phyloP scores from a whole-genome alignment of 2,797 vertebrate species.

The Varecia variegata region DNA sequence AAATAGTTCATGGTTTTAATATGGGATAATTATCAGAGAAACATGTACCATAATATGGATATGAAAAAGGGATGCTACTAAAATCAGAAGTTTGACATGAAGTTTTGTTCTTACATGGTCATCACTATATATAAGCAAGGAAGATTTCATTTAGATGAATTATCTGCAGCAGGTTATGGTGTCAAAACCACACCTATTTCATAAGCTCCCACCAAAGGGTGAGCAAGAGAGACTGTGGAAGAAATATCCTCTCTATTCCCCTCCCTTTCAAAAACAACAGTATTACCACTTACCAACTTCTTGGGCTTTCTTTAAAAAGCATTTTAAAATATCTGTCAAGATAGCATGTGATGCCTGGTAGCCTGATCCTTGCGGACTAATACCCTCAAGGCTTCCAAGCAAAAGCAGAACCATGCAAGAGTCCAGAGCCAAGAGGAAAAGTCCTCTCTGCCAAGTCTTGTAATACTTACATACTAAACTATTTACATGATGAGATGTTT shows the following conservation, averaged over 20 bases:
- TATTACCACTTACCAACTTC: neutral
- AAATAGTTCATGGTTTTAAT: neutral
- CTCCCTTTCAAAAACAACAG: neutral
- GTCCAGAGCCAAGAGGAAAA: neutral
- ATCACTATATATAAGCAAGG: neutral
- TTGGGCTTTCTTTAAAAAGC: neutral
- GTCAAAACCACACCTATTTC: neutral
- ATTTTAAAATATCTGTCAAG: neutral
- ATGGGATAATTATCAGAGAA: neutral
- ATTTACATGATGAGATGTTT: neutral
- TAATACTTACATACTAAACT: neutral
- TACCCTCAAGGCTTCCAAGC: neutral
- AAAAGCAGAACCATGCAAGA: neutral
- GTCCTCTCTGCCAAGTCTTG: neutral
- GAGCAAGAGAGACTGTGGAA: neutral
- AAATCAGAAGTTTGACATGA: neutral
- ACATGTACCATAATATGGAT: too few relatives aligned
- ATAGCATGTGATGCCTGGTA: neutral
- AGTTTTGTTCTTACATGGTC: neutral
- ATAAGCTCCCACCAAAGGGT: neutral
- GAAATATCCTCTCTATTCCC: neutral
- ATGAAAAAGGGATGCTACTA: neutral
- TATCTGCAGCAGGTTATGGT: neutral
- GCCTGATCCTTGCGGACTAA: neutral
- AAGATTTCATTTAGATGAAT: neutral